These are phyloP conservation scores for Ormyrus rosae DNA, from an alignment of 2,888 invertebrate genomes.

Conservation along the genomic window DNA sequence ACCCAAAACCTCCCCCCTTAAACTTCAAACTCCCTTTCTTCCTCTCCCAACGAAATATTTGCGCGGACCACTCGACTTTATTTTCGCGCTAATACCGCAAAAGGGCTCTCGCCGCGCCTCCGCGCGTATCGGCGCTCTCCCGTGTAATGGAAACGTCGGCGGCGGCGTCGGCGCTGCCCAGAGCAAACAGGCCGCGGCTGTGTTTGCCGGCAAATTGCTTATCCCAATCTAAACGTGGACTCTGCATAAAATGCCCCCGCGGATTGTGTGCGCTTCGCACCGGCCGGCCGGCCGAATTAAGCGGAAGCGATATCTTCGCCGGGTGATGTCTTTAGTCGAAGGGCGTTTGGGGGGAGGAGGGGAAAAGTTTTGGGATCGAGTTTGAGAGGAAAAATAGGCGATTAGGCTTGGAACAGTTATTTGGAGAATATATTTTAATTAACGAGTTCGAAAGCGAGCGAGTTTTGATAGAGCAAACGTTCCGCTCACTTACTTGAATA, in stretches of 20 bases:
- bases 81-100: conserved; percentile 33
- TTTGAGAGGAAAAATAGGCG: too few species aligned
- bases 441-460: too few species aligned
- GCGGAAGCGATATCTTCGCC: not conserved
- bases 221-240: conserved; percentile 50
- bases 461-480: too few species aligned
- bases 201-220: conserved; percentile 55
- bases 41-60: conserved; percentile 20
- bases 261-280: not conserved
- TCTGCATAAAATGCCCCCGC: conserved; percentile 49
- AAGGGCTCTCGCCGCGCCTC: conserved; percentile 19
- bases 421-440: too few species aligned
- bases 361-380: too few species aligned
- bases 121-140: not conserved
- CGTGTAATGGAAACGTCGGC: conserved; percentile 35
- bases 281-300: conserved; percentile 1
- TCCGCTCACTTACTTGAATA: too few species aligned
- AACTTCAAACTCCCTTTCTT: too few species aligned
- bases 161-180: conserved; percentile 11
- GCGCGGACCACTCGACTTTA: not conserved
- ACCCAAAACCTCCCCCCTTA: too few species aligned
- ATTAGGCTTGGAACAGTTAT: too few species aligned
- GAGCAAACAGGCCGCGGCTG: conserved; percentile 30
- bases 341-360: not conserved
- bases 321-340: conserved; percentile 9